Evolutionary conservation across 2,113 vertebrate genomes (phyloP), one percentile per base, ranked within the genome.

Genomic region (Bubo blakistoni): DNA sequence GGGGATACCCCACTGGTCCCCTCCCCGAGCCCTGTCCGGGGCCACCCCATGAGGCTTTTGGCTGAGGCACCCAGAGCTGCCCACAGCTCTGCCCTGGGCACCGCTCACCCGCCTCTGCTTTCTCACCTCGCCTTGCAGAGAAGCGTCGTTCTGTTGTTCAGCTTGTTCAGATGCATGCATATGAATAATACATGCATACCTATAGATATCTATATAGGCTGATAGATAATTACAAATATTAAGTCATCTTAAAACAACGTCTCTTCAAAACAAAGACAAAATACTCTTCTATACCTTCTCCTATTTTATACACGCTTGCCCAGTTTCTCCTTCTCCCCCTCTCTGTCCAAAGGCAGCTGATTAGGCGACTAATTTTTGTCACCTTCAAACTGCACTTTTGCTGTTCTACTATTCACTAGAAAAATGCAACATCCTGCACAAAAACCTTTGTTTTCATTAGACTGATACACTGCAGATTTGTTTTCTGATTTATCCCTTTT

Each of bases 91-190:
- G 62, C 67, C 54, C 49, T 6, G 38, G 72, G 46, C 10, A 8
- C 46, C 46, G 40, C 6, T 3, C 63, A 49, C 34, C 67, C 30
- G 0, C 17, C 16, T 80, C 47, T n/a, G 8, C 29, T 34, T 59
- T 58, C 70, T 61, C 65, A 25, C 25, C 61, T 81, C 16, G 1
- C 61, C 57, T 42, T 8, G 25, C 4, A 2, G 19, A 82, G 47
- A 71, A 29, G 19, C 6, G 0, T 13, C 0, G 0, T 42, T 30
- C 34, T 55, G 57, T 30, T 24, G 25, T 18, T 67, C 47, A 27
- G 24, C 74, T 69, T 46, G 34, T 22, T 87, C 80, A 76, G 66
- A 42, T 29, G 52, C 1, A 1, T 11, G 19, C 27, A 29, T 3
- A 25, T 7, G 38, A 67, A 52, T 11, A 32, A 11, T 4, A 36